phyloP scores from a whole-genome alignment of 2,888 invertebrate genomes.

The Microctonus aethiopoides region DNA sequence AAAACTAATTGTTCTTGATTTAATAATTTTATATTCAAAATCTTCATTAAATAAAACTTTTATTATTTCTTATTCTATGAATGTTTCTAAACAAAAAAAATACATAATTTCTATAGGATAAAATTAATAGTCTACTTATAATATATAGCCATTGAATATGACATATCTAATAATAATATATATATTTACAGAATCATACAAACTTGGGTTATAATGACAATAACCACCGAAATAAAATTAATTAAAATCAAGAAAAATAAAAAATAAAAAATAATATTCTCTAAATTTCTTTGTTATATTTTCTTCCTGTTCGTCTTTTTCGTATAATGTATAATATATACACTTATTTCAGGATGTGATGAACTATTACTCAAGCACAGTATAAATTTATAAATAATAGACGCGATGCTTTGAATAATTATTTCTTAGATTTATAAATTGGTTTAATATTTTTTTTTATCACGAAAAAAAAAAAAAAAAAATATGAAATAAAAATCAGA shows the following conservation, averaged over 20 bases:
- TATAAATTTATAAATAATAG: slow-evolving; percentile 11
- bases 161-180: slow-evolving; percentile 22
- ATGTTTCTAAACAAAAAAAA: neutral
- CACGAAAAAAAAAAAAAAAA: no score
- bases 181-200: slow-evolving; percentile 50
- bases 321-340: neutral
- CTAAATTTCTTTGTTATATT: neutral
- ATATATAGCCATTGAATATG: neutral
- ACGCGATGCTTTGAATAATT: slow-evolving; percentile 6
- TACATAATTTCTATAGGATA: neutral
- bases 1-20: no score
- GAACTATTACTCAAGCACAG: neutral
- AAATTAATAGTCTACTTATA: neutral
- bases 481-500: no score
- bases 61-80: neutral
- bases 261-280: neutral
- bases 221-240: slow-evolving; percentile 32
- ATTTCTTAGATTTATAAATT: neutral
- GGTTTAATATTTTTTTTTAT: neutral
- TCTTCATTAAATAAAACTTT: neutral
- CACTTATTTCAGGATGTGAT: neutral
- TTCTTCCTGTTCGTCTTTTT: neutral
- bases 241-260: neutral
- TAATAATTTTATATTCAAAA: no score
- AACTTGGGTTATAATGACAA: slow-evolving; percentile 33